Conservation (phyloP, 2,797 vertebrate species). For the Neosalanx taihuensis region DNA sequence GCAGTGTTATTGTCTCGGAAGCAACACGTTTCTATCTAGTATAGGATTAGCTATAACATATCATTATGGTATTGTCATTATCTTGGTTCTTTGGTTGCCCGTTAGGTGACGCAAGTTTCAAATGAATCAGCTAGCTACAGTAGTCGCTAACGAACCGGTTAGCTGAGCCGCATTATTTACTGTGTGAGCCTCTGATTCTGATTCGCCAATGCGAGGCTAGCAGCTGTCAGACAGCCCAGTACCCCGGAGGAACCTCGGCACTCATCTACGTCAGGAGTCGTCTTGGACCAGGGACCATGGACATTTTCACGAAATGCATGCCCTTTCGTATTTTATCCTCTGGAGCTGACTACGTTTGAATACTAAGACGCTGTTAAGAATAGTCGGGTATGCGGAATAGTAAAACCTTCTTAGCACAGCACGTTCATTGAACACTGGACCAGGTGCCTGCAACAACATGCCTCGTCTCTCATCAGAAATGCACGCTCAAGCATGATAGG, state of each 20-base stretch:
- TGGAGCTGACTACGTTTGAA: slow-evolving; percentile 13
- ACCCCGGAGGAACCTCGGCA: slow-evolving; percentile 4
- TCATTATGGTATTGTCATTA: too few species aligned
- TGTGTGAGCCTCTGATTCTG: background rate
- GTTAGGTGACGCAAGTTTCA: background rate
- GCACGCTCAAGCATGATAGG: slow-evolving; percentile 1
- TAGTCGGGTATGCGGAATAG: slow-evolving; percentile 6
- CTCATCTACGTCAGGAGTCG: slow-evolving; percentile 3
- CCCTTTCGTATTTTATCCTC: slow-evolving; percentile 12
- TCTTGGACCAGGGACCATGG: slow-evolving; percentile 36
- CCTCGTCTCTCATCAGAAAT: background rate
- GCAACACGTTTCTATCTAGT: too few species aligned
- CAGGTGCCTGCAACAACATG: background rate
- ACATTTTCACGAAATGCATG: slow-evolving; percentile 30
- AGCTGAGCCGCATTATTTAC: background rate
- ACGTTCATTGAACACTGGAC: background rate
- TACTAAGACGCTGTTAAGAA: slow-evolving; percentile 4
- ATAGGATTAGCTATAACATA: too few species aligned
- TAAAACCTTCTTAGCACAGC: slow-evolving; percentile 7
- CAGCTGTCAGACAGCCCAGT: slow-evolving; percentile 6
- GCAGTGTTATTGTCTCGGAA: too few species aligned
- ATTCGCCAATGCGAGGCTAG: slow-evolving; percentile 8
- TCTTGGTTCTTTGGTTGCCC: background rate
- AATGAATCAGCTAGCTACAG: background rate
- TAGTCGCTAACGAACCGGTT: background rate